Base-by-base conservation (phyloP, 2,797 vertebrate genomes). In the Sebastes variabilis region DNA sequence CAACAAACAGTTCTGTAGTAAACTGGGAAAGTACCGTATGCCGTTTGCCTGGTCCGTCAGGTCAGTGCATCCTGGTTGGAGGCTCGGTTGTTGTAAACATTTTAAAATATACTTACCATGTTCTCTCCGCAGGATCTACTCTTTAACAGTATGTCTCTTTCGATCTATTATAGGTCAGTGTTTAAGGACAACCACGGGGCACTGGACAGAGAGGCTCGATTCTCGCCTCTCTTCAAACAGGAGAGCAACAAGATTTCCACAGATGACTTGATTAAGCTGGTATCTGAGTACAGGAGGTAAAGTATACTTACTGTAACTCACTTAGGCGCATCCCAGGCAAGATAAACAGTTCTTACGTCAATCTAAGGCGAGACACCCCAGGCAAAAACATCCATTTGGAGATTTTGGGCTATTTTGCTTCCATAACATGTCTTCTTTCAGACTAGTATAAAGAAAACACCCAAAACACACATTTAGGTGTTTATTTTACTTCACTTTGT, bases 141-240 rank as follows among this genome's bases (percentile, higher is more conserved):
- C 6, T 24, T 38, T 12, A 58, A 54, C 22, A 6, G 16, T 1
- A 27, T 34, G 8, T 22, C 11, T 67, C 22, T 67, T 11, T 82
- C 8, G 73, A 0, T 75, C 4, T 81, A 1, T 90, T 83, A 20
- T 64, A 99, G 99, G 91, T 95, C 98, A 5, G 96, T 99, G 72
- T 99, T 99, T 95, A 99, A 99, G 86, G 99, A 99, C 92, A 99
- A 97, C 95, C 97, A 97, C 12, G 98, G 99, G 46, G 98, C 95
- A 2, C 91, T 99, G 94, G 98, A 99, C 93, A 95, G 97, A 93
- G 99, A 99, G 59, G 97, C 97, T 5, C 94, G 98, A 80, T 99
- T 99, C 93, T 99, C 98, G 14, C 97, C 98, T 11, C 94, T 99
- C 58, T 99, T 98, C 93, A 97, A 98, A 89, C 99, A 99, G 94